Evolutionary conservation across 2,797 vertebrate genomes (phyloP).

Genomic region (Hemitrygon akajei): DNA sequence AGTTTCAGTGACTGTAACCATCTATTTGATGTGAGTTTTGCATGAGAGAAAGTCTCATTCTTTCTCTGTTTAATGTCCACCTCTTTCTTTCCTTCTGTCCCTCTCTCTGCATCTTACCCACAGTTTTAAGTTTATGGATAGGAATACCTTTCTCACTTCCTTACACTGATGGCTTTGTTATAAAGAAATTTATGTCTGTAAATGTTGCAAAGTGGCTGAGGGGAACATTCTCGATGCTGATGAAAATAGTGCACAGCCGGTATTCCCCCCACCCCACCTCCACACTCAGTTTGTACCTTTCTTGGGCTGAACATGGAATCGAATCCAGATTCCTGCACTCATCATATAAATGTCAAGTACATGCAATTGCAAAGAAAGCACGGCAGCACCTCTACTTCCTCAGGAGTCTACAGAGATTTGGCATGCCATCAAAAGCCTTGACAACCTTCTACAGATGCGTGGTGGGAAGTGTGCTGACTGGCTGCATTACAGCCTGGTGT

Average conservation of each 20-base stretch:
- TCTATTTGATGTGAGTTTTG: neutral
- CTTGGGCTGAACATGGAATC: neutral
- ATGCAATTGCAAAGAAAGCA: too few species aligned
- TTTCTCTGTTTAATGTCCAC: neutral
- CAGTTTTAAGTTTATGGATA: neutral
- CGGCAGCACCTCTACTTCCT: too few species aligned
- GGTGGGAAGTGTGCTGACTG: too few species aligned
- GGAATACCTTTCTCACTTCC: neutral
- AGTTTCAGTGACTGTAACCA: neutral
- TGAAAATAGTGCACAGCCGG: neutral
- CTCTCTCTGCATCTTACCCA: too few species aligned
- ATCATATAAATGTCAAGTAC: too few species aligned
- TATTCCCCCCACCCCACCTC: neutral
- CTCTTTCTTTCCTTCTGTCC: neutral
- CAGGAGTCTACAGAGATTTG: too few species aligned
- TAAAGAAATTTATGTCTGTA: neutral
- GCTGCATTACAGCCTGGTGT: too few species aligned
- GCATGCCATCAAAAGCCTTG: too few species aligned
- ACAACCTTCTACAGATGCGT: too few species aligned
- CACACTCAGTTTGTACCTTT: neutral
- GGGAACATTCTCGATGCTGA: neutral
- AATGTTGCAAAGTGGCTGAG: neutral
- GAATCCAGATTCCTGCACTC: neutral
- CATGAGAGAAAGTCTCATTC: neutral
- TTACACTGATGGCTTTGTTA: neutral